Percentiles rank a stretch among this genome's conserved stretches.
Evolutionary conservation across 2,888 invertebrate genomes (phyloP).

Genomic region (Stenchaetothrips biformis): DNA sequence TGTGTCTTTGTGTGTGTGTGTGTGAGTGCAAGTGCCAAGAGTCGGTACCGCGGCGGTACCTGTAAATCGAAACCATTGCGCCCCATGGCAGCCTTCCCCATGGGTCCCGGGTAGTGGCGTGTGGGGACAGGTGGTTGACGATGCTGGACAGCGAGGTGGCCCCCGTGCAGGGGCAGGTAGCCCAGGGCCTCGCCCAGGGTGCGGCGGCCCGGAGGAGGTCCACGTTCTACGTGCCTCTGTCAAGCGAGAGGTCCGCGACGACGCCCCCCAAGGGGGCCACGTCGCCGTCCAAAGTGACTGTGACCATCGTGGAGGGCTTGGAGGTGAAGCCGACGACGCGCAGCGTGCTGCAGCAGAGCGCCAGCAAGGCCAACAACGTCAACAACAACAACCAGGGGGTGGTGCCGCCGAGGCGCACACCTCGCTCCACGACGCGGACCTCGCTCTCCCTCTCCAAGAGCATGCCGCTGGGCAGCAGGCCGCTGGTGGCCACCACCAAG

Average conservation of each 20-base stretch:
- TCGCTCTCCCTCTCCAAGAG: neutral
- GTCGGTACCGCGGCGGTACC: neutral
- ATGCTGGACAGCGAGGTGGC: slow-evolving; percentile 16
- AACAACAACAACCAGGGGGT: neutral
- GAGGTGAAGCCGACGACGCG: neutral
- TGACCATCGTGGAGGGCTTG: slow-evolving; percentile 9
- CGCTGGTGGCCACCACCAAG: neutral
- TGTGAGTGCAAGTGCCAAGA: neutral
- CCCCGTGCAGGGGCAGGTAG: neutral
- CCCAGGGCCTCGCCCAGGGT: neutral
- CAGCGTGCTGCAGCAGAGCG: neutral
- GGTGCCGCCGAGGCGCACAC: slow-evolving; percentile 10
- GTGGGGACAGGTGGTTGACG: neutral
- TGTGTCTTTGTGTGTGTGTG: neutral
- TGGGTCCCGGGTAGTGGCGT: slow-evolving; percentile 6
- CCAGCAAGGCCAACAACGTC: neutral
- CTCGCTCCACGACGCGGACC: neutral
- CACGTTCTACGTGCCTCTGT: slow-evolving; percentile 12
- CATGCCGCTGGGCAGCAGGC: slow-evolving; percentile 3
- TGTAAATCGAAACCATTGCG: neutral
- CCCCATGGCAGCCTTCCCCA: neutral
- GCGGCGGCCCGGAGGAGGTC: neutral
- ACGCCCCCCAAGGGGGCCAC: neutral
- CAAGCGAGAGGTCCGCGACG: neutral
- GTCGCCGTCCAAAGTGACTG: slow-evolving; percentile 5